Conservation (phyloP, 2,113 vertebrate species). For the Halichoeres trimaculatus region DNA sequence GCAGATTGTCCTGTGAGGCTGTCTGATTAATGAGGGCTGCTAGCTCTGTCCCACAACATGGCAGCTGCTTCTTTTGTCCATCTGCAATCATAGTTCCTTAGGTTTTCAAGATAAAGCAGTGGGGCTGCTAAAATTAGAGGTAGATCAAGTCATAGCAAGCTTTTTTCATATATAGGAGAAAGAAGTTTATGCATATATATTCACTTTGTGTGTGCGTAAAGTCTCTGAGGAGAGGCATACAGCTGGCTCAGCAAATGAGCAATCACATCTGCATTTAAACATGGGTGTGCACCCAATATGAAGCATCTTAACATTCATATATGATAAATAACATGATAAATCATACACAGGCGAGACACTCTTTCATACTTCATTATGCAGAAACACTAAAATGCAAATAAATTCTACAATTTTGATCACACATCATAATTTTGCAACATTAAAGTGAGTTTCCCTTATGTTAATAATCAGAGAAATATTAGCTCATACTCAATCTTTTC, state of each 20-base stretch:
- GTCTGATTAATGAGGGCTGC: conserved; percentile 20
- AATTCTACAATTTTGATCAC: not conserved
- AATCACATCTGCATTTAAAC: not conserved
- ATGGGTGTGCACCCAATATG: conserved; percentile 1
- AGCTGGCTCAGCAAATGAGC: conserved; percentile 26
- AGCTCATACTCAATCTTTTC: too few relatives aligned
- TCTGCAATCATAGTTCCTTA: not conserved
- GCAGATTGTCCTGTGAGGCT: conserved; percentile 32
- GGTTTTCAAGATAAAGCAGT: not conserved
- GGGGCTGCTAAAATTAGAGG: not conserved
- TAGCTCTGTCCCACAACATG: conserved; percentile 2
- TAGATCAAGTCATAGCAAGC: not conserved
- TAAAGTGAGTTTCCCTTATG: not conserved
- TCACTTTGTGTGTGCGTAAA: not conserved
- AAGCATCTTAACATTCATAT: not conserved
- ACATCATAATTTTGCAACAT: conserved; percentile 10
- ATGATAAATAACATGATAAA: not conserved
- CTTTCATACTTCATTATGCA: not conserved
- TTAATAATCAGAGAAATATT: conserved; percentile 9
- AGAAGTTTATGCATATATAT: conserved; percentile 1
- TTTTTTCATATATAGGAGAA: conserved; percentile 2
- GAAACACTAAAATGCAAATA: conserved; percentile 5
- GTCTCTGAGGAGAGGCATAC: conserved; percentile 1
- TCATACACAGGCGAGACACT: not conserved
- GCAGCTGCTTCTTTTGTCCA: not conserved